These are phyloP conservation scores for Paragorgia papillata DNA, from an alignment of 92 coral and sea anemone species.

Conservation along the genomic window DNA sequence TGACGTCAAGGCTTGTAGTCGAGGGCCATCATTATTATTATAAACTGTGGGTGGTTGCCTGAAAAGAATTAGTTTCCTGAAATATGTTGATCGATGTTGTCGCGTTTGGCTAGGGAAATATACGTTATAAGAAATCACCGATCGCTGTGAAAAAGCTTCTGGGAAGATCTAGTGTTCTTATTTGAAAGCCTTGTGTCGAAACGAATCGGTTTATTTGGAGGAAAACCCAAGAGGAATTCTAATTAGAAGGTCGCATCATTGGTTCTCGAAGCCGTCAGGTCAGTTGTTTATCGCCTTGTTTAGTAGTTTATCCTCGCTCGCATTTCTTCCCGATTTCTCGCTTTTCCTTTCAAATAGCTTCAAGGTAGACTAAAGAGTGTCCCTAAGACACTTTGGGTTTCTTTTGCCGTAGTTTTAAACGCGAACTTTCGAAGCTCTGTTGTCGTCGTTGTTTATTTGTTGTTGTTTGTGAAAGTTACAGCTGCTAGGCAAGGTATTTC, in stretches of 20 bases:
- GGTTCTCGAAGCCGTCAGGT: neutral
- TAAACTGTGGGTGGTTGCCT: slow-evolving; percentile 39
- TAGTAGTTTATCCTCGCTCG: neutral
- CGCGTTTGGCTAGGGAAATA: neutral
- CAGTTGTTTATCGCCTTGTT: neutral
- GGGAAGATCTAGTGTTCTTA: too few relatives aligned
- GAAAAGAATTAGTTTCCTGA: slow-evolving; percentile 26
- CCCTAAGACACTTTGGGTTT: too few relatives aligned
- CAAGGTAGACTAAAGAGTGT: too few relatives aligned
- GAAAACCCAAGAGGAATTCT: too few relatives aligned
- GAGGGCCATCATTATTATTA: slow-evolving; percentile 18
- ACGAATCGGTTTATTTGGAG: too few relatives aligned
- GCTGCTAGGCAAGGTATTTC: slow-evolving; percentile 23
- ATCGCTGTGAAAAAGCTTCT: neutral
- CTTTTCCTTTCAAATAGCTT: neutral
- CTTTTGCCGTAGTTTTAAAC: too few relatives aligned
- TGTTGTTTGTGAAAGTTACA: slow-evolving; percentile 42
- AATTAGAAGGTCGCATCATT: too few relatives aligned
- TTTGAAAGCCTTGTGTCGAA: too few relatives aligned
- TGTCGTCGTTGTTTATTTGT: slow-evolving; percentile 27
- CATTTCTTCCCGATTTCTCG: neutral
- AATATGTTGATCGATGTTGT: neutral
- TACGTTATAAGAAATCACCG: neutral
- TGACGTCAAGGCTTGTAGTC: slow-evolving; percentile 38
- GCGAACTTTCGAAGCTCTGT: neutral